These are phyloP conservation scores for Coluber constrictor DNA, from an alignment of 2,797 vertebrate species.

Conservation along the genomic window DNA sequence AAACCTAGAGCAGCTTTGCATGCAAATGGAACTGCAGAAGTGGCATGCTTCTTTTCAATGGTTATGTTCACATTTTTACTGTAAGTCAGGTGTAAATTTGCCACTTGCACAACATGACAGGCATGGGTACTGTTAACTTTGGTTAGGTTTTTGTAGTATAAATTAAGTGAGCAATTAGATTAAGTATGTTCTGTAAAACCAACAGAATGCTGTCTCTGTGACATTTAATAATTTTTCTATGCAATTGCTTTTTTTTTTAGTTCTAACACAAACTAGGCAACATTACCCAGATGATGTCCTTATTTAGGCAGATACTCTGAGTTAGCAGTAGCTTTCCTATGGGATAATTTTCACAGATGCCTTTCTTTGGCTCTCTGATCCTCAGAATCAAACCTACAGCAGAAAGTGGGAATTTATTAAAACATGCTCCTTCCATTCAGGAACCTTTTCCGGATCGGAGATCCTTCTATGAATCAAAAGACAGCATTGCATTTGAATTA, in stretches of 20 bases:
- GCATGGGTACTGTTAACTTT: background rate
- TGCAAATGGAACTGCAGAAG: background rate
- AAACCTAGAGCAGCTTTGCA: background rate
- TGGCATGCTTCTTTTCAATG: background rate
- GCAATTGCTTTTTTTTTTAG: background rate
- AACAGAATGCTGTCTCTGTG: background rate
- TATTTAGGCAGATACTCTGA: background rate
- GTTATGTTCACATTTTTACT: background rate
- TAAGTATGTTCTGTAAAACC: background rate
- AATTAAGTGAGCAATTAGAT: background rate
- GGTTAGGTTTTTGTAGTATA: background rate
- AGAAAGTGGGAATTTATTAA: background rate
- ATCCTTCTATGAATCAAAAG: background rate
- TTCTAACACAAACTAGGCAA: background rate
- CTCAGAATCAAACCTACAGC: background rate
- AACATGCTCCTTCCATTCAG: background rate
- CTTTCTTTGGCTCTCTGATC: background rate
- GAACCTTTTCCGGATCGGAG: background rate
- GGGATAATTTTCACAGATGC: background rate
- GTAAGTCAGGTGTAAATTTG: background rate
- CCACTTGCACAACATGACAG: background rate
- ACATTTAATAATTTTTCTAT: background rate
- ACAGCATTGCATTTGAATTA: background rate
- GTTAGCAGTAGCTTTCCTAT: background rate
- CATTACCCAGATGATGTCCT: background rate